Percentiles rank a stretch among this genome's conserved stretches.
Evolutionary conservation across 2,797 vertebrate genomes (phyloP).

Genomic region (Natrix natrix): DNA sequence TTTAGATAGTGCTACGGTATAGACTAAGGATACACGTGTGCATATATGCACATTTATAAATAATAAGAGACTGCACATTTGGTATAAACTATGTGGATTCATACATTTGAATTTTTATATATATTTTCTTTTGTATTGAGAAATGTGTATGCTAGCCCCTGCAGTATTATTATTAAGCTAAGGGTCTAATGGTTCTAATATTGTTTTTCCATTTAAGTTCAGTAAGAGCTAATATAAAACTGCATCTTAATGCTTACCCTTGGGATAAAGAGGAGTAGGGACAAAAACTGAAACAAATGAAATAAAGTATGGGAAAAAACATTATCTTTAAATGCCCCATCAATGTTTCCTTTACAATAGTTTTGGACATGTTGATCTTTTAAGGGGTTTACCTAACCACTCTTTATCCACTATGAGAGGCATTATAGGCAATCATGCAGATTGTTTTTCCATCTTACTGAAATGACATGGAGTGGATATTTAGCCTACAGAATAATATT

Average conservation of each 20-base stretch:
- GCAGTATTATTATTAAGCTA: neutral
- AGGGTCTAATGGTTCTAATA: neutral
- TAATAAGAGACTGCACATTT: neutral
- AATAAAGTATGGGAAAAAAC: neutral
- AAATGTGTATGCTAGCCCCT: neutral
- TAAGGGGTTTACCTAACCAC: neutral
- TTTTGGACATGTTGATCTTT: neutral
- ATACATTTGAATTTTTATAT: neutral
- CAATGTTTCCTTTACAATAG: neutral
- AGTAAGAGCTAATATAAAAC: neutral
- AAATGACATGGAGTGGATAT: neutral
- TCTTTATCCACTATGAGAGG: neutral
- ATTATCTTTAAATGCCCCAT: neutral
- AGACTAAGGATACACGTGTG: neutral
- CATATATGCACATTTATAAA: neutral
- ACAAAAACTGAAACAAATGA: neutral
- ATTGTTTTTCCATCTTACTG: neutral
- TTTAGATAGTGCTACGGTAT: neutral
- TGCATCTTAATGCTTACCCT: neutral
- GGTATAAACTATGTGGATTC: neutral
- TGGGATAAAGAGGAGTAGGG: neutral
- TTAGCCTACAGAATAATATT: neutral
- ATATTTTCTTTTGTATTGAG: neutral
- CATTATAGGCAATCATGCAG: neutral
- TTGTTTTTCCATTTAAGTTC: constrained; percentile 1